Conservation (phyloP, 2,888 invertebrate species). For the Drosophila recens region DNA sequence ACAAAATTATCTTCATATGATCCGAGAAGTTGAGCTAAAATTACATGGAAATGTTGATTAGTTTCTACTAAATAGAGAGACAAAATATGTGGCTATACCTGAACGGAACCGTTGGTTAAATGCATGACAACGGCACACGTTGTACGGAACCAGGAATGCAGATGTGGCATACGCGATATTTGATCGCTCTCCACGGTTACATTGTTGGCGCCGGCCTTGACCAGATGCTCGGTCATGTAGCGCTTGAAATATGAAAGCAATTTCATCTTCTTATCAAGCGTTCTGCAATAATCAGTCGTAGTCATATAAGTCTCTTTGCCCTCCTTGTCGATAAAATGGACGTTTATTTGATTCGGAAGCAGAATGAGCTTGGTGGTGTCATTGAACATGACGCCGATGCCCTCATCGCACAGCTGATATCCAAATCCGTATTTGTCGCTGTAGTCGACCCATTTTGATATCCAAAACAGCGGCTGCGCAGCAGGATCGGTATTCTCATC, state of each 20-base stretch:
- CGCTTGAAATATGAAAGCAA: conserved; percentile 97
- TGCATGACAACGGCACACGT: conserved; percentile 98
- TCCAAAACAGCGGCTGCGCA: conserved; percentile 97
- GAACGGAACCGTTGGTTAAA: conserved; percentile 98
- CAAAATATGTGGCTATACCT: conserved; percentile 87
- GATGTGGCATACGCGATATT: conserved; percentile 96
- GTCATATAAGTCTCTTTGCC: conserved; percentile 96
- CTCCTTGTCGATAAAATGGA: conserved; percentile 97
- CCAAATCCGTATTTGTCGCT: conserved; percentile 99
- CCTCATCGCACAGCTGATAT: conserved; percentile 99
- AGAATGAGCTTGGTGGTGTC: conserved; percentile 98
- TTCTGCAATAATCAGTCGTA: conserved; percentile 91
- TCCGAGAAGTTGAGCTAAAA: conserved; percentile 97
- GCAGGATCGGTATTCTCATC: conserved; percentile 98
- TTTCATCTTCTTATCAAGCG: conserved; percentile 97
- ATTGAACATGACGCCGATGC: conserved; percentile 99
- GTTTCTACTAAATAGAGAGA: background rate
- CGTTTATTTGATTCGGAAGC: conserved; percentile 95
- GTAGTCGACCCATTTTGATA: conserved; percentile 99
- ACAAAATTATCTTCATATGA: conserved; percentile 99
- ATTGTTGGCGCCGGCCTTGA: conserved; percentile 95
- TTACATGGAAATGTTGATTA: background rate
- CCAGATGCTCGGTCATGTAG: conserved; percentile 98
- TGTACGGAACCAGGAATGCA: conserved; percentile 98
- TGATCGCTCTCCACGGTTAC: conserved; percentile 93